Evolutionary conservation across 2,888 invertebrate genomes (phyloP).

Genomic region (Schizaphis graminum): DNA sequence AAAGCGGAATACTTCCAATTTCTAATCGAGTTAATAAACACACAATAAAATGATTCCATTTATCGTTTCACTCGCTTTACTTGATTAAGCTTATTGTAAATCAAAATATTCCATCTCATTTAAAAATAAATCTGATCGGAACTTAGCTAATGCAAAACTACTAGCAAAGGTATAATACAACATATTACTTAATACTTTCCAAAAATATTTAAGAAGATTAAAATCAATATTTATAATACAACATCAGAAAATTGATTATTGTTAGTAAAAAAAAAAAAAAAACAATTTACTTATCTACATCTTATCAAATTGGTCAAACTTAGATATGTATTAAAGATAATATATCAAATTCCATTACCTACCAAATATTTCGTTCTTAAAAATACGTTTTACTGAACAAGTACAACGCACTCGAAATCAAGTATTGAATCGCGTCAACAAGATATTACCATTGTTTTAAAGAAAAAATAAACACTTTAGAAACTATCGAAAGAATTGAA

Average conservation of each 20-base stretch:
- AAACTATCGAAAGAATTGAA: not conserved
- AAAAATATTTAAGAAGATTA: not conserved
- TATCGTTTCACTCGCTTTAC: not conserved
- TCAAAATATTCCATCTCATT: too few species aligned
- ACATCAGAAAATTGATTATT: not conserved
- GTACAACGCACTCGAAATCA: not conserved
- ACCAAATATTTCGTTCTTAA: not conserved
- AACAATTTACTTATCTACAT: not conserved
- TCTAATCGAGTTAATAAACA: not conserved
- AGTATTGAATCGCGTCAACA: not conserved
- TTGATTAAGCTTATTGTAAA: not conserved
- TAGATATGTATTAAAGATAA: not conserved
- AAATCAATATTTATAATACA: not conserved
- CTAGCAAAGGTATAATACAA: not conserved
- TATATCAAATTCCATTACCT: not conserved
- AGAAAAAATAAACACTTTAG: not conserved
- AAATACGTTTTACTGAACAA: not conserved
- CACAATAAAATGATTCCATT: not conserved
- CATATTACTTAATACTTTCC: not conserved
- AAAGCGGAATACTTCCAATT: not conserved
- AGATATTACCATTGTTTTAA: not conserved
- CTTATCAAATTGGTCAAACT: not conserved
- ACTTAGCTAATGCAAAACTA: not conserved
- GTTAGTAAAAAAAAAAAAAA: not conserved
- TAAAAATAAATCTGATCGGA: not conserved